Conservation (phyloP, 2,888 invertebrate species). For the Lumbricus terrestris region DNA sequence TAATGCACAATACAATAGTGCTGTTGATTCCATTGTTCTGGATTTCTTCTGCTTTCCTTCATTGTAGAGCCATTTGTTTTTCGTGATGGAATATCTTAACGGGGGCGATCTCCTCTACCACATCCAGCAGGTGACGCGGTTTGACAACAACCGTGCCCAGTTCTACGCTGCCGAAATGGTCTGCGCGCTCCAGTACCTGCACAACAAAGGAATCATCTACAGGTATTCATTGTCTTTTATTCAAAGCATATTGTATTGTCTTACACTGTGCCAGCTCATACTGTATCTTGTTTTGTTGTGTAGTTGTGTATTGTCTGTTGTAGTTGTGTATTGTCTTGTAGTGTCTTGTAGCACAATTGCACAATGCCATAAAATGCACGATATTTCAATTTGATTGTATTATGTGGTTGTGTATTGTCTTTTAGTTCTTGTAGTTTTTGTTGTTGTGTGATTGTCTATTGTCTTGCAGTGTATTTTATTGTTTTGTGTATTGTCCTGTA, state of each 20-base stretch:
- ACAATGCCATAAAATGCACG: too few relatives aligned
- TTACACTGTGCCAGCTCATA: not conserved
- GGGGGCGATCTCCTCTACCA: conserved; percentile 99
- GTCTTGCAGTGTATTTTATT: too few relatives aligned
- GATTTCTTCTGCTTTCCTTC: not conserved
- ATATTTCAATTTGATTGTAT: too few relatives aligned
- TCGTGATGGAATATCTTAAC: conserved; percentile 99
- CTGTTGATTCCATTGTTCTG: not conserved
- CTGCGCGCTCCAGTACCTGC: conserved; percentile 91
- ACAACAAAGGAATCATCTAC: conserved; percentile 94
- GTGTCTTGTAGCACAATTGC: too few relatives aligned
- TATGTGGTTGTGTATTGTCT: too few relatives aligned
- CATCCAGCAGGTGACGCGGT: conserved; percentile 82
- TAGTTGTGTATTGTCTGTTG: too few relatives aligned
- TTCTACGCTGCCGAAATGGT: conserved; percentile 98
- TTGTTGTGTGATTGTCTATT: too few relatives aligned
- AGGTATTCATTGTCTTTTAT: conserved; percentile 68
- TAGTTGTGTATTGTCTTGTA: too few relatives aligned
- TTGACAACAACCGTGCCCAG: conserved; percentile 79
- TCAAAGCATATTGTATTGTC: not conserved
- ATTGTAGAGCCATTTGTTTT: conserved; percentile 90
- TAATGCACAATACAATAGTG: too few relatives aligned
- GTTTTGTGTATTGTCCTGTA: too few relatives aligned
- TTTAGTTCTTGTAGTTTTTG: not conserved
- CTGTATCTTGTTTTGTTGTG: not conserved